These are phyloP conservation scores for Iphiclides podalirius DNA, from an alignment of 2,888 invertebrate species.

Conservation along the genomic window DNA sequence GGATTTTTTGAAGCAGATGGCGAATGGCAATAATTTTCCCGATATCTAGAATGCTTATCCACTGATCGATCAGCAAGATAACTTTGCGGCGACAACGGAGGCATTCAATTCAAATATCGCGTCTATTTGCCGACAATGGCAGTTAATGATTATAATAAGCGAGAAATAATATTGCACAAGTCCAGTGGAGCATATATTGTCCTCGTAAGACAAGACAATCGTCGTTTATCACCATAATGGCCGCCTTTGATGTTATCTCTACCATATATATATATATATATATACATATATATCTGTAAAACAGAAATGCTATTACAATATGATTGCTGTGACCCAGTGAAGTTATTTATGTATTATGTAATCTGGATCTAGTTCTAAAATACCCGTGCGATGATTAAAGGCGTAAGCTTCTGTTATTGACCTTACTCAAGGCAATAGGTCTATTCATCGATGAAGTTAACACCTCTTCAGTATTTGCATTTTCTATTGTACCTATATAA, in stretches of 20 bases:
- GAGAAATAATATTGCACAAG: conserved; percentile 70
- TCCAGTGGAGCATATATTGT: conserved; percentile 70
- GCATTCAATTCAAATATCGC: conserved; percentile 75
- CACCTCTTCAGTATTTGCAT: conserved; percentile 47
- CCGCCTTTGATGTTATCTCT: conserved; percentile 75
- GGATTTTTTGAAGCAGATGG: conserved; percentile 33
- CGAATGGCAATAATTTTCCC: conserved; percentile 45
- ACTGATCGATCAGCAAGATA: conserved; percentile 64
- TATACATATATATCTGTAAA: conserved; percentile 33
- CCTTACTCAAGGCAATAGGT: conserved; percentile 57
- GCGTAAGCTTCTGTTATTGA: conserved; percentile 46
- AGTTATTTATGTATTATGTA: conserved; percentile 30
- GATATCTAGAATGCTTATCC: conserved; percentile 54
- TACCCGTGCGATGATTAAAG: conserved; percentile 29
- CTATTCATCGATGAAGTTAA: conserved; percentile 57
- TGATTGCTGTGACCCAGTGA: conserved; percentile 29
- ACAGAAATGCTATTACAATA: conserved; percentile 28
- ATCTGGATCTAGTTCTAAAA: conserved; percentile 26
- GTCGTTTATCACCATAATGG: conserved; percentile 75
- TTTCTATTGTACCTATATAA: conserved; percentile 20
- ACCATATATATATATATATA: conserved; percentile 44
- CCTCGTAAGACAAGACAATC: conserved; percentile 71
- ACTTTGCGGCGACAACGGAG: conserved; percentile 51
- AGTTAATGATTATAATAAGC: conserved; percentile 68
- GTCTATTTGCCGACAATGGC: conserved; percentile 64